These are phyloP conservation scores for Daubentonia madagascariensis DNA, from an alignment of 2,113 vertebrate species.

Conservation along the genomic window DNA sequence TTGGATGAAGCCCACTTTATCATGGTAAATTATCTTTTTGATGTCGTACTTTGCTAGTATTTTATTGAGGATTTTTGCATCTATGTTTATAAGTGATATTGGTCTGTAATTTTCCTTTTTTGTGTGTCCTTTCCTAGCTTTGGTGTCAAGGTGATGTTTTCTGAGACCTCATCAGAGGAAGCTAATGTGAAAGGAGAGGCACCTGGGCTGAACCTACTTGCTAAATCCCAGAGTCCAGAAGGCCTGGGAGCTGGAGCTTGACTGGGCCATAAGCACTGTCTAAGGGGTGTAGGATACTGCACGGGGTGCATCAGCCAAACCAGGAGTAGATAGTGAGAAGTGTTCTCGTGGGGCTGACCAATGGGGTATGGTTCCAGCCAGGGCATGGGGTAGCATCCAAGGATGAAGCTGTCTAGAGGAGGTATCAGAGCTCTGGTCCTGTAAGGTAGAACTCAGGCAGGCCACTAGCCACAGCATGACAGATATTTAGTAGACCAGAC, in stretches of 20 bases:
- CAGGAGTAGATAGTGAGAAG: background rate
- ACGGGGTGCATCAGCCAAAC: background rate
- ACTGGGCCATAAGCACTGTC: background rate
- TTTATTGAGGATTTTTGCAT: too few species aligned
- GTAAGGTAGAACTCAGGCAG: background rate
- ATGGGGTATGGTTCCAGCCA: background rate
- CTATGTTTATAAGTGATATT: too few species aligned
- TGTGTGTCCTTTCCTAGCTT: too few species aligned
- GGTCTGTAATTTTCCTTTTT: too few species aligned
- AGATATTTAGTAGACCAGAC: background rate
- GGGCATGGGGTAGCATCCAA: background rate
- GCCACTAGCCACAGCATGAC: background rate
- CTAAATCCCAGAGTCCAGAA: background rate
- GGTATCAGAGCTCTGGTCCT: background rate
- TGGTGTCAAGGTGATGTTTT: too few species aligned
- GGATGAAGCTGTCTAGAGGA: background rate
- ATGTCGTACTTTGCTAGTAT: too few species aligned
- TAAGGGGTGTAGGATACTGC: background rate
- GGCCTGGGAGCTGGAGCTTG: background rate
- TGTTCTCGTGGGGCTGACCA: background rate
- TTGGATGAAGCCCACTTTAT: too few species aligned
- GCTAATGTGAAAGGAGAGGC: background rate
- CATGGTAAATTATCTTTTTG: too few species aligned
- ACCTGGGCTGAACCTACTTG: background rate
- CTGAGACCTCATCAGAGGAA: background rate